Conservation (phyloP, 2,797 vertebrate species). For the Clarias fuscus region DNA sequence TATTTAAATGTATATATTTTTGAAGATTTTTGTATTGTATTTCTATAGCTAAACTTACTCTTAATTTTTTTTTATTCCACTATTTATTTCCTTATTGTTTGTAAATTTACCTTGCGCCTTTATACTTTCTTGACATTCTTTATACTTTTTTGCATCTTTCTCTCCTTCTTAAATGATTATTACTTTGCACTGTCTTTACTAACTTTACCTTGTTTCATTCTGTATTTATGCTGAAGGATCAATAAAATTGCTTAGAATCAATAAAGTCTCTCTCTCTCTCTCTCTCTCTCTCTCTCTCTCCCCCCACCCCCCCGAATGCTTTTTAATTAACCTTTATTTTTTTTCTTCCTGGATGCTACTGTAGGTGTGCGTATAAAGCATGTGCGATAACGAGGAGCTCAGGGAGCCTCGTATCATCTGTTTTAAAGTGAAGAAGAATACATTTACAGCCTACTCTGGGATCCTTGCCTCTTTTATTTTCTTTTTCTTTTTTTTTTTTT, state of each 20-base stretch:
- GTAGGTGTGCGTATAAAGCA: slow-evolving; percentile 12
- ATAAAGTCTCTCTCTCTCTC: background rate
- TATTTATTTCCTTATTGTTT: too few relatives aligned
- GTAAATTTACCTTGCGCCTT: too few relatives aligned
- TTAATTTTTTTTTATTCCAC: too few relatives aligned
- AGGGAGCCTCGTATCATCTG: slow-evolving; percentile 50
- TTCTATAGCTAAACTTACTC: too few relatives aligned
- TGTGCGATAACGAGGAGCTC: slow-evolving; percentile 49
- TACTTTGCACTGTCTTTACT: background rate
- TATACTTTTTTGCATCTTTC: background rate
- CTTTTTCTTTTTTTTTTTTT: slow-evolving; percentile 35
- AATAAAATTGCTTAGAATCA: background rate
- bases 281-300: background rate
- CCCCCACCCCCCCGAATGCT: background rate
- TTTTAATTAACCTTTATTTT: slow-evolving; percentile 43
- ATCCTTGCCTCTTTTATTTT: slow-evolving; percentile 33
- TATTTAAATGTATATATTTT: too few relatives aligned
- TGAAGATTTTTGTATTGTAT: too few relatives aligned
- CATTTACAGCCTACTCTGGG: slow-evolving; percentile 40
- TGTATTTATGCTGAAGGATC: background rate
- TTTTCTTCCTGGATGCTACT: slow-evolving; percentile 34
- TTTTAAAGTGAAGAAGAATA: slow-evolving; percentile 30
- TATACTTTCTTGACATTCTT: too few relatives aligned
- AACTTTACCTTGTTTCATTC: background rate
- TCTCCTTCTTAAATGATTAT: background rate